Percentiles rank a stretch among this genome's conserved stretches.
These are phyloP conservation scores for Bugulina stolonifera DNA, from an alignment of 2,888 invertebrate genomes.

Conservation along the genomic window DNA sequence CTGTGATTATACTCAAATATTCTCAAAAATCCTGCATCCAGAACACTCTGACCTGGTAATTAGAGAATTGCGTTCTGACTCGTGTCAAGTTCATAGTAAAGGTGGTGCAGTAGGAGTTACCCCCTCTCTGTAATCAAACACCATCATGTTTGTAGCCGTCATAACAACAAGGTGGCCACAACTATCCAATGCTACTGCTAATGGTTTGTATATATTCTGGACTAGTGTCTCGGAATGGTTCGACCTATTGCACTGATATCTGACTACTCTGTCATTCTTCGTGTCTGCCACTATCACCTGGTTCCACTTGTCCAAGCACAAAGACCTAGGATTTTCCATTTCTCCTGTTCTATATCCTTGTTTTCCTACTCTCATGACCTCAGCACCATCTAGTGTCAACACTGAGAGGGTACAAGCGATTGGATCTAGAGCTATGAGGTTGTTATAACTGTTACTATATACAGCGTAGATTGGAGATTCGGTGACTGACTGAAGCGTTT, in stretches of 20 bases:
- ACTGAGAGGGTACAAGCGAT: neutral
- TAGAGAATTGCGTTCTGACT: too few relatives aligned
- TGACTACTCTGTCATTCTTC: slow-evolving; percentile 4
- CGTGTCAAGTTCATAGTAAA: too few relatives aligned
- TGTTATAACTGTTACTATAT: neutral
- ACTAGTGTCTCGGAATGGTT: neutral
- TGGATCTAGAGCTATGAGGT: slow-evolving; percentile 1
- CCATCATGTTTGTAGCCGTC: neutral
- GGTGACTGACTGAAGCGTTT: too few relatives aligned
- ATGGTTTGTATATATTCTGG: neutral
- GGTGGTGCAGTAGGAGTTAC: neutral
- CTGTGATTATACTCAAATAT: too few relatives aligned
- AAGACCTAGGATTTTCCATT: neutral
- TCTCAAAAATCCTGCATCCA: too few relatives aligned
- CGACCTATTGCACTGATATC: neutral
- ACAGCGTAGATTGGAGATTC: neutral
- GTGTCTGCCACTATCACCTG: slow-evolving; percentile 14
- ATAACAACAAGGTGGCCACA: neutral
- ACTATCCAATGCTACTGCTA: neutral
- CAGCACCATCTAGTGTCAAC: neutral
- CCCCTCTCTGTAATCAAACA: neutral
- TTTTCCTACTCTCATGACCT: neutral
- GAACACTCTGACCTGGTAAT: too few relatives aligned
- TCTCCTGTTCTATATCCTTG: neutral
- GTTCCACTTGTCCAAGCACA: neutral